Evolutionary conservation across 2,113 vertebrate species (phyloP), one percentile per base, ranked within the genome.

Genomic region (Pungitius pungitius): DNA sequence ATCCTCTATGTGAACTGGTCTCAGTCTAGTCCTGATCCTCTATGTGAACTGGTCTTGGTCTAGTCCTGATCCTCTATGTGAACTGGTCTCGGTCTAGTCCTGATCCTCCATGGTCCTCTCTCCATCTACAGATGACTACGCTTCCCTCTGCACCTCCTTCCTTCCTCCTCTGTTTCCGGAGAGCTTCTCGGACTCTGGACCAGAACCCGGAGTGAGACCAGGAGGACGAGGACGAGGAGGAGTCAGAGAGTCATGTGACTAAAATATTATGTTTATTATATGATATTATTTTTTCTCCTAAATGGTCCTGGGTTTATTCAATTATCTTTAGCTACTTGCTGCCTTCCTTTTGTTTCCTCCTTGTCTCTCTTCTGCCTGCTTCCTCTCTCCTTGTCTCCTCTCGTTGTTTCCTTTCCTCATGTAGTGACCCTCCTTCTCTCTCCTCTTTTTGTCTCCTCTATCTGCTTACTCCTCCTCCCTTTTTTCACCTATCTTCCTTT

Each of bases 71-170:
- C 30, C 30, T 30, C 30, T 30, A 30, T 30, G n/a, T n/a, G 30
- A 30, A 30, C 30, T 30, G 30, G 30, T 30, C 30, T 30, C 30
- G 30, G 30, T 30, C 5, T 30, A 17, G 33, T 35, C 33, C 33
- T 35, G 33, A 3, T 7, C 33, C 33, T 7, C 33, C 7, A 5
- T 35, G 33, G 33, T 54, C 11, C 5, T 14, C 12, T n/a, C n/a
- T 26, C 8, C 15, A 3, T 81, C 59, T 75, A 4, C 90, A 97
- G 96, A 95, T 20, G 95, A 93, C 56, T 96, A 94, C 27, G 93
- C 93, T 68, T 65, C 67, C 0, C 85, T 96, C 58, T 97, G 92
- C 85, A 92, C 85, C 8, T 72, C 86, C 0, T 90, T 87, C 30
- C 89, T 83, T 0, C 71, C 87, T 2, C 77, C 89, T 6, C 74